phyloP scores from a whole-genome alignment of 1,140 invertebrate species.

The Melitaea cinxia region DNA sequence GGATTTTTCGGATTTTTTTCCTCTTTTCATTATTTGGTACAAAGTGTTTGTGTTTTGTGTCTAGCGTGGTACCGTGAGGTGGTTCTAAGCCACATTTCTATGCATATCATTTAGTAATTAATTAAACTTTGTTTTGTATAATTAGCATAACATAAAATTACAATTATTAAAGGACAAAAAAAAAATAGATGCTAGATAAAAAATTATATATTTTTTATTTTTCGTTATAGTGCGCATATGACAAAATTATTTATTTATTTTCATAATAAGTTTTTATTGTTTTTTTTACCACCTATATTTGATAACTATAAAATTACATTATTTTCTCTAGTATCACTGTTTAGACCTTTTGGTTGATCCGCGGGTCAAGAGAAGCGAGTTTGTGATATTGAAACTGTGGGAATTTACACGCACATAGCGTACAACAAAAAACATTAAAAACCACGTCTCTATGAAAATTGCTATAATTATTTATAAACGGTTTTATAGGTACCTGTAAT shows the following conservation, averaged over 20 bases:
- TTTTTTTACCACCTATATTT: neutral
- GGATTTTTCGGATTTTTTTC: conserved; percentile 42
- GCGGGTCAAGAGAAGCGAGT: conserved; percentile 44
- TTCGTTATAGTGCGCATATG: too few species aligned
- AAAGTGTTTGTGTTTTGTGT: conserved; percentile 32
- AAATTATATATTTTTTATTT: too few species aligned
- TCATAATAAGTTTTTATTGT: too few species aligned
- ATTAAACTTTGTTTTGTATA: neutral
- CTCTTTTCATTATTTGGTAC: conserved; percentile 15
- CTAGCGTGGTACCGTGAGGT: conserved; percentile 38
- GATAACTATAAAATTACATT: neutral
- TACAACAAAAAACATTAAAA: neutral
- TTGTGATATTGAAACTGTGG: conserved; percentile 43
- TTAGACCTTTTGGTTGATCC: conserved; percentile 43
- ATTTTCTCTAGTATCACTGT: conserved; percentile 4
- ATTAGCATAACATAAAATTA: neutral
- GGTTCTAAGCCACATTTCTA: conserved; percentile 68
- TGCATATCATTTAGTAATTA: conserved; percentile 37
- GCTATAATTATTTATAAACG: too few species aligned
- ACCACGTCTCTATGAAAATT: neutral
- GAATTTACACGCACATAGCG: conserved; percentile 18
- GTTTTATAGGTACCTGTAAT: too few species aligned
- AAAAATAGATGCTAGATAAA: too few species aligned
- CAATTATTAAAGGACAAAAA: too few species aligned
- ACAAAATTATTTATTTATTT: too few species aligned